phyloP scores from a whole-genome alignment of 2,113 vertebrate genomes.

The Colius striatus region DNA sequence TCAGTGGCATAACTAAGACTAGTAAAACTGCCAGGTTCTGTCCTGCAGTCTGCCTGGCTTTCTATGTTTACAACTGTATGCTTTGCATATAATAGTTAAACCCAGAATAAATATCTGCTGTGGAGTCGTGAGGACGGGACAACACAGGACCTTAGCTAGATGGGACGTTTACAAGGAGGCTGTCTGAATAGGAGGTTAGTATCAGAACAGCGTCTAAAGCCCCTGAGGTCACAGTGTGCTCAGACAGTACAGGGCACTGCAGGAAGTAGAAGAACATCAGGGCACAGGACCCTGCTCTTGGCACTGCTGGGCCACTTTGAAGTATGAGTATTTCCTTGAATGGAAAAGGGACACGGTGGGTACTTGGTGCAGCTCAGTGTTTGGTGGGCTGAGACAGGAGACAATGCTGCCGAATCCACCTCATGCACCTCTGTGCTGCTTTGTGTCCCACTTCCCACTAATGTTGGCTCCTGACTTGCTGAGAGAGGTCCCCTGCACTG shows the following conservation, averaged over 20 bases:
- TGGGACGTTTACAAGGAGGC: neutral
- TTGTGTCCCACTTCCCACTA: neutral
- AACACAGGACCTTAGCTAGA: neutral
- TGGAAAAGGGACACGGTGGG: neutral
- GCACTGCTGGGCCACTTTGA: neutral
- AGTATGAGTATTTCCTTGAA: neutral
- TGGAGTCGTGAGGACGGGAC: neutral
- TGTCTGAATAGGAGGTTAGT: neutral
- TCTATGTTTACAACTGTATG: neutral
- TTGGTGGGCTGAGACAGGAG: neutral
- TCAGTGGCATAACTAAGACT: neutral
- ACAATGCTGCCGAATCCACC: neutral
- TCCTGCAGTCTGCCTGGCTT: neutral
- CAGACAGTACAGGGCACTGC: neutral
- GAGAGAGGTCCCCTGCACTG: neutral
- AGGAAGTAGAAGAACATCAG: neutral
- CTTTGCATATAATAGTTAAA: neutral
- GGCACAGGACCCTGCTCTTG: neutral
- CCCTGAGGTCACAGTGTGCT: accelerated
- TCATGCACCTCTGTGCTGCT: neutral
- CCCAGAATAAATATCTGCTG: neutral
- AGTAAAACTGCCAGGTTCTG: neutral
- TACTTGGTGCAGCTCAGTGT: neutral
- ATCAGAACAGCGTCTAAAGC: neutral
- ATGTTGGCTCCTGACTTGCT: neutral